Evolutionary conservation across 2,888 invertebrate species (phyloP).

Genomic region (Acanthosepion lycidas): DNA sequence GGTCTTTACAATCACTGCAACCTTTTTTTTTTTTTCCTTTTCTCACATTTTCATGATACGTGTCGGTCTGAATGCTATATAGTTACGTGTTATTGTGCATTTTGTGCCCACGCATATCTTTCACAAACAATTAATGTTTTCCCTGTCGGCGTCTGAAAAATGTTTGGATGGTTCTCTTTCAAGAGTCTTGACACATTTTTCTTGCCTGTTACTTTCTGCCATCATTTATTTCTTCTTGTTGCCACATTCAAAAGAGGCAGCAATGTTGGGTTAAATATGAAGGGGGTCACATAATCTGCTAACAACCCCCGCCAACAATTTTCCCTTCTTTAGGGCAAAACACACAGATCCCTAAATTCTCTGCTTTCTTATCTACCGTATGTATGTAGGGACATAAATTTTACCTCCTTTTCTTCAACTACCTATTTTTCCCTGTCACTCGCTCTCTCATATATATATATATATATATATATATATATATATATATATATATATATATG

Average conservation of each 20-base stretch:
- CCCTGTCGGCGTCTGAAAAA: no score
- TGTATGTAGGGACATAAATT: neutral
- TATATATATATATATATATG: no score
- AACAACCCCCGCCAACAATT: neutral
- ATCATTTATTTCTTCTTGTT: neutral
- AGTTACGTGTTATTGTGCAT: neutral
- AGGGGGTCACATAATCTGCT: neutral
- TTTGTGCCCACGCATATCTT: neutral
- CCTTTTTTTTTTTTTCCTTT: no score
- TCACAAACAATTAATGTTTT: neutral
- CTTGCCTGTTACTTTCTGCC: neutral
- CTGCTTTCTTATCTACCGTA: neutral
- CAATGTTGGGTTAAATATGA: neutral
- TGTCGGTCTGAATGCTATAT: neutral
- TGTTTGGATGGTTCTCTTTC: neutral
- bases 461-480: no score
- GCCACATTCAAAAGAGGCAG: neutral
- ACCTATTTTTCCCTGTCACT: no score
- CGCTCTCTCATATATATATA: no score
- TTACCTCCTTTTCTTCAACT: neutral
- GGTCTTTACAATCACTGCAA: no score
- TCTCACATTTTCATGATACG: neutral
- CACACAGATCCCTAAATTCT: neutral
- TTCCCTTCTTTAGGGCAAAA: neutral
- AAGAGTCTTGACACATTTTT: neutral